phyloP scores from a whole-genome alignment of 2,888 invertebrate species.

The Trimorus sp. region DNA sequence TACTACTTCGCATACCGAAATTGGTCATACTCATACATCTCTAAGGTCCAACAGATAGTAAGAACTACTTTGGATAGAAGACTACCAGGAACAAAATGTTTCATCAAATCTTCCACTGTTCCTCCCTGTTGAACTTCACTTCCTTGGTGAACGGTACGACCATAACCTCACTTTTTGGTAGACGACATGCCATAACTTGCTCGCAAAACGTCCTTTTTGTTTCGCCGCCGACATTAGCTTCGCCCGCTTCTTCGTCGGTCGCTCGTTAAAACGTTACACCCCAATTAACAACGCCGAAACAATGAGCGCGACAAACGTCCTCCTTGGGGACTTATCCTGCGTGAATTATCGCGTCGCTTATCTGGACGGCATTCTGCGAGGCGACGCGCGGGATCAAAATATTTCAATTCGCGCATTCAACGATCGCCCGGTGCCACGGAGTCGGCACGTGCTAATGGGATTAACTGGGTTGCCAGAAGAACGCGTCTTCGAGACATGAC shows the following conservation, averaged over 20 bases:
- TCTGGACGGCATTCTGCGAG: slow-evolving; percentile 38
- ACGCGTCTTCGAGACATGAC: slow-evolving; percentile 69
- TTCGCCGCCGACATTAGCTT: too few relatives aligned
- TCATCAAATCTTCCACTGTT: too few relatives aligned
- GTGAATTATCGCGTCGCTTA: slow-evolving; percentile 41
- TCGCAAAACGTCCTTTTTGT: too few relatives aligned
- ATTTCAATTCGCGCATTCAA: slow-evolving; percentile 72
- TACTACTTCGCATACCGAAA: too few relatives aligned
- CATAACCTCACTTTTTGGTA: too few relatives aligned
- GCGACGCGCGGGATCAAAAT: slow-evolving; percentile 70
- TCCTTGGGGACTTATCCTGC: slow-evolving; percentile 19
- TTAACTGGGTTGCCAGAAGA: slow-evolving; percentile 72
- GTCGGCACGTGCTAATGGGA: slow-evolving; percentile 77
- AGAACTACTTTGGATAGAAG: too few relatives aligned
- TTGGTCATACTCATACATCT: too few relatives aligned
- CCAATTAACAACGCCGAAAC: slow-evolving; percentile 26
- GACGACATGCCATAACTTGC: too few relatives aligned
- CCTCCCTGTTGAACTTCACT: too few relatives aligned
- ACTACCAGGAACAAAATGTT: too few relatives aligned
- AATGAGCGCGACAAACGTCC: slow-evolving; percentile 16
- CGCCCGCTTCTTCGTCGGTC: not conserved
- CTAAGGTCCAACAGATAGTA: too few relatives aligned
- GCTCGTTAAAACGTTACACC: slow-evolving; percentile 14
- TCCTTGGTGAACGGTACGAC: too few relatives aligned
- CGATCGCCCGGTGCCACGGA: slow-evolving; percentile 71